A percentile compares a stretch with the other conserved stretches of the same genome.
phyloP scores from a whole-genome alignment of 2,888 invertebrate genomes.

The Abrostola triplasia region DNA sequence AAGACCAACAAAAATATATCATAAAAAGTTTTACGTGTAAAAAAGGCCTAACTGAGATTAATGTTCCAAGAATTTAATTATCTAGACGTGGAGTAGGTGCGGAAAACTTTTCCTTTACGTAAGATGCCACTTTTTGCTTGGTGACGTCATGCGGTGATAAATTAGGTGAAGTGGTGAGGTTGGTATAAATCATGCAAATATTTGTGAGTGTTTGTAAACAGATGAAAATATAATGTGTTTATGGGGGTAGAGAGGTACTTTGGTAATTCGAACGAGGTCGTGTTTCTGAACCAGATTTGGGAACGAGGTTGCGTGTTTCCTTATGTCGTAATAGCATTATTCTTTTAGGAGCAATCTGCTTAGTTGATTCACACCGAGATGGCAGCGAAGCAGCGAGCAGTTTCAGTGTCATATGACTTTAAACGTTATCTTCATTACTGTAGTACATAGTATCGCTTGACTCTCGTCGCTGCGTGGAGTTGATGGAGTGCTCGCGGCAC shows the following conservation, averaged over 20 bases:
- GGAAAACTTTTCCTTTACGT: slow-evolving; percentile 52
- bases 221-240: slow-evolving; percentile 23
- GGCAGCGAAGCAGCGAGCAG: no score
- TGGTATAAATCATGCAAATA: slow-evolving; percentile 49
- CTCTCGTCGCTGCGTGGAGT: no score
- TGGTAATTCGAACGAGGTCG: background rate
- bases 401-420: no score
- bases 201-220: slow-evolving; percentile 44
- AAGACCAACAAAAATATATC: slow-evolving; percentile 48
- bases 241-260: slow-evolving; percentile 12
- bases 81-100: slow-evolving; percentile 54
- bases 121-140: slow-evolving; percentile 46
- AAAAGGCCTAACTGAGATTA: slow-evolving; percentile 59
- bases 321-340: no score
- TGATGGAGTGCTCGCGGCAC: no score
- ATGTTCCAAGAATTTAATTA: slow-evolving; percentile 61
- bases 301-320: no score
- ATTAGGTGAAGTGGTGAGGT: slow-evolving; percentile 50
- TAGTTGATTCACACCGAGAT: no score
- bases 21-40: slow-evolving; percentile 56
- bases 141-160: slow-evolving; percentile 53
- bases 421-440: no score
- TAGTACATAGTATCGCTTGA: no score
- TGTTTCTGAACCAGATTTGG: background rate
- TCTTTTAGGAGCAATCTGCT: no score